Percentiles rank a stretch among this genome's conserved stretches.
phyloP scores from a whole-genome alignment of 2,113 vertebrate genomes.

The Ceyx margarethae region DNA sequence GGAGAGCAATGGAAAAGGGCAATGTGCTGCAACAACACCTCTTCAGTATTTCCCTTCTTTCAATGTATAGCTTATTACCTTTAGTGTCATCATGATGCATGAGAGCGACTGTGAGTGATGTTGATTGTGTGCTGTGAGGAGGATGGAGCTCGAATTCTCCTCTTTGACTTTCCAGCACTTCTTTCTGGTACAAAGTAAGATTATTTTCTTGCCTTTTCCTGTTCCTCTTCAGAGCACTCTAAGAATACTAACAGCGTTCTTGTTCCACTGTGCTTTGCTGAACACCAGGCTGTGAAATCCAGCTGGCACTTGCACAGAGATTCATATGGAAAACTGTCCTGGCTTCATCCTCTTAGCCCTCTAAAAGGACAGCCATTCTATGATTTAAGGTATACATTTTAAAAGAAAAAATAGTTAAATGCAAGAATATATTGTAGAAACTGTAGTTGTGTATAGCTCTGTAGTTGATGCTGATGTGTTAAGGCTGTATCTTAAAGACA shows the following conservation, averaged over 20 bases:
- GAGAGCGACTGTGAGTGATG: slow-evolving; percentile 49
- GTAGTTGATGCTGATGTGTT: neutral
- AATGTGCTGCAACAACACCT: neutral
- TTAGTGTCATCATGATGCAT: neutral
- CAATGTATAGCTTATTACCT: neutral
- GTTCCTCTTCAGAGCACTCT: slow-evolving; percentile 45
- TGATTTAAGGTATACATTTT: neutral
- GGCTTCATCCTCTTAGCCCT: slow-evolving; percentile 45
- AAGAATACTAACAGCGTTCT: slow-evolving; percentile 50
- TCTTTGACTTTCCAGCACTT: slow-evolving; percentile 38
- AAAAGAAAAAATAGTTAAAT: neutral
- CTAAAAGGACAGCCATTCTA: neutral
- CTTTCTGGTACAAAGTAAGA: slow-evolving; percentile 38
- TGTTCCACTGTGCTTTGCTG: slow-evolving; percentile 14
- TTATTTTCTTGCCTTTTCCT: slow-evolving; percentile 51
- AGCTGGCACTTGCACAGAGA: slow-evolving; percentile 51
- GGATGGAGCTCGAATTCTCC: slow-evolving; percentile 19
- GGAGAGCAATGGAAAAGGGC: neutral
- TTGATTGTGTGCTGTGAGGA: slow-evolving; percentile 4
- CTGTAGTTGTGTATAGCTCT: neutral
- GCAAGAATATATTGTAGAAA: neutral
- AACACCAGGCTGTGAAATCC: neutral
- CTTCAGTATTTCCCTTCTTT: neutral
- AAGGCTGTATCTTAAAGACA: neutral
- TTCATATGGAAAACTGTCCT: slow-evolving; percentile 45